Evolutionary conservation across 2,797 vertebrate genomes (phyloP).

Genomic region (Pseudomugil tenellus): DNA sequence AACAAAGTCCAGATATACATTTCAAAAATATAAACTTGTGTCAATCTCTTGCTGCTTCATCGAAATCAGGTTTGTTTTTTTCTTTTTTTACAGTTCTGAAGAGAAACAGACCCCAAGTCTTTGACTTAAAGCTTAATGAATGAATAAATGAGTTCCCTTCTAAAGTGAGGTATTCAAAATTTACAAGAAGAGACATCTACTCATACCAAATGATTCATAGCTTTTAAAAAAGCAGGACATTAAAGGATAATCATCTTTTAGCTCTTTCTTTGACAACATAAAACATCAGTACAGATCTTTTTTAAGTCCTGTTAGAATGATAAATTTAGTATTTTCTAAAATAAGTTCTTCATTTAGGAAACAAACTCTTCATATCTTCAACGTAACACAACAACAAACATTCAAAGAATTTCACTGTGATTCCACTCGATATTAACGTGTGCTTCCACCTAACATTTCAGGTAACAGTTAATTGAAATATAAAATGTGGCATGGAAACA

Average conservation of each 20-base stretch:
- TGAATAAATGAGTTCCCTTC: conserved; percentile 46
- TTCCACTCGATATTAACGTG: conserved; percentile 32
- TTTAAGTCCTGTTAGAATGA: background rate
- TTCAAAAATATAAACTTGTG: conserved; percentile 74
- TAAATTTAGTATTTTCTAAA: conserved; percentile 15
- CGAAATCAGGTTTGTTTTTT: conserved; percentile 32
- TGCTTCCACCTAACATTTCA: conserved; percentile 56
- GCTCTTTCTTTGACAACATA: conserved; percentile 33
- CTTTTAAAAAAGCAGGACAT: conserved; percentile 6
- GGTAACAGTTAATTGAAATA: conserved; percentile 22
- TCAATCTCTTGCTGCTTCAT: conserved; percentile 43
- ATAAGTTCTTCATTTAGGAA: conserved; percentile 38
- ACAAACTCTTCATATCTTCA: conserved; percentile 50
- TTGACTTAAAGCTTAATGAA: conserved; percentile 57
- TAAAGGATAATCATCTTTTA: conserved; percentile 17
- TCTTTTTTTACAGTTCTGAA: conserved; percentile 38
- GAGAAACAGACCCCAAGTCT: conserved; percentile 19
- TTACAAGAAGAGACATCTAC: conserved; percentile 13
- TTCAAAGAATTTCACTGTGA: conserved; percentile 39
- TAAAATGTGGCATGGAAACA: conserved; percentile 25
- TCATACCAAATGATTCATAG: conserved; percentile 17
- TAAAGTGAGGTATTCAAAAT: conserved; percentile 43
- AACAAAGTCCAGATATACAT: conserved; percentile 60
- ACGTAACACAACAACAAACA: conserved; percentile 54
- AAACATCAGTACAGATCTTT: conserved; percentile 20